Evolutionary conservation across 2,888 invertebrate genomes (phyloP), one percentile per base, ranked within the genome.

Genomic region (Melanostoma scalare): DNA sequence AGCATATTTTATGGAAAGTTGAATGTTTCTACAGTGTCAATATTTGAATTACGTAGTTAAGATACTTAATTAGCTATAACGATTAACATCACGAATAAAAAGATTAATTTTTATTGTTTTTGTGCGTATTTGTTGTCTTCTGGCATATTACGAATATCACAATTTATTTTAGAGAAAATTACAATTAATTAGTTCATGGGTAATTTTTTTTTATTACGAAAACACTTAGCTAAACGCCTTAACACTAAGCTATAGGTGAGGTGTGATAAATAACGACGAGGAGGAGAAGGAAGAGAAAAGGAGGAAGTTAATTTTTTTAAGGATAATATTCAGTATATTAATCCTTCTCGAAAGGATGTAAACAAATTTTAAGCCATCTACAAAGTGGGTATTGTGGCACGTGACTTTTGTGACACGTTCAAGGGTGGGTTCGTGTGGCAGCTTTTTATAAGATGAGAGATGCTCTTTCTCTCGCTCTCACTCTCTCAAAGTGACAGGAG

Each of bases 101-200:
- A 69, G 53, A 73, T 73, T 20, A 20, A 20, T 78, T 65, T 8
- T 42, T n/a, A 75, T 71, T 71, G 60, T 56, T 79, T 79, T 65
- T 84, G 84, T 84, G 84, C 84, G 84, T 44, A 74, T 79, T 35
- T 58, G 84, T 84, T 84, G 79, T 78, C 65, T 58, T 78, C 67
- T 82, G 68, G 61, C 67, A 72, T 58, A 5, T 69, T 84, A 20
- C 20, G 20, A 20, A 20, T 20, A 84, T 84, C 84, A 84, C 84
- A 84, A 63, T 63, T 50, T 35, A 10, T 50, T 48, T 30, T 3
- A 10, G 20, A 20, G 20, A 20, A 20, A 48, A 63, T 31, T 63
- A 48, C 48, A 30, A 63, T 60, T 8, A 42, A 35, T 44, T 46
- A 10, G 20, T 10, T 20, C 38, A 20, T 38, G n/a, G 4, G 9